Percentiles rank a stretch among this genome's conserved stretches.
These are phyloP conservation scores for Cromileptes altivelis DNA, from an alignment of 2,113 vertebrate genomes.

Conservation along the genomic window DNA sequence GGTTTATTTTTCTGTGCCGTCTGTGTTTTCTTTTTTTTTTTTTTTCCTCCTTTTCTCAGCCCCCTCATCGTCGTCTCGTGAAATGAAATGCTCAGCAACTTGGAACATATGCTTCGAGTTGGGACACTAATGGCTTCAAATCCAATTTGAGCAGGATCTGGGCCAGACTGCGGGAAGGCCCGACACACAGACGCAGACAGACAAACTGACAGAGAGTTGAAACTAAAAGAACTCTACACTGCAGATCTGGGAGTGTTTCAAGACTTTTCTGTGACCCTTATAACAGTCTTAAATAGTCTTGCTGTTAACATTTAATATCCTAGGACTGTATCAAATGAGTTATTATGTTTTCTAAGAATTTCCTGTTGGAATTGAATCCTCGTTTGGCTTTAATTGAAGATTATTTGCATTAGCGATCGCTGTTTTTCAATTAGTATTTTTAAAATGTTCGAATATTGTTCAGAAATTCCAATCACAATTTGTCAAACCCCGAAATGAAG, in stretches of 20 bases:
- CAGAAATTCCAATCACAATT: neutral
- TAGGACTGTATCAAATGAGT: neutral
- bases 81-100: constrained; percentile 78
- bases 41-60: neutral
- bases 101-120: constrained; percentile 80
- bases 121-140: constrained; percentile 72
- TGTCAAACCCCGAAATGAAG: neutral
- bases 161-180: constrained; percentile 57
- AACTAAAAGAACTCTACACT: constrained; percentile 1
- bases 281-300: constrained; percentile 3
- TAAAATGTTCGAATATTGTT: neutral
- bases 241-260: neutral
- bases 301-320: constrained; percentile 14
- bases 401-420: neutral
- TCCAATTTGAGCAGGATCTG: constrained; percentile 72
- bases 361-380: no score
- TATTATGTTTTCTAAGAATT: neutral
- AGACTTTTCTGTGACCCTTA: neutral
- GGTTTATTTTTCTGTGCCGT: constrained; percentile 72
- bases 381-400: no score
- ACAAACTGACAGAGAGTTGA: constrained; percentile 24
- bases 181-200: constrained; percentile 30
- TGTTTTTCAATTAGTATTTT: constrained; percentile 13
- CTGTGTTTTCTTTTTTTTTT: constrained; percentile 26
- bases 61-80: constrained; percentile 54